phyloP scores from a whole-genome alignment of 2,113 vertebrate genomes.

The Oxyura jamaicensis region DNA sequence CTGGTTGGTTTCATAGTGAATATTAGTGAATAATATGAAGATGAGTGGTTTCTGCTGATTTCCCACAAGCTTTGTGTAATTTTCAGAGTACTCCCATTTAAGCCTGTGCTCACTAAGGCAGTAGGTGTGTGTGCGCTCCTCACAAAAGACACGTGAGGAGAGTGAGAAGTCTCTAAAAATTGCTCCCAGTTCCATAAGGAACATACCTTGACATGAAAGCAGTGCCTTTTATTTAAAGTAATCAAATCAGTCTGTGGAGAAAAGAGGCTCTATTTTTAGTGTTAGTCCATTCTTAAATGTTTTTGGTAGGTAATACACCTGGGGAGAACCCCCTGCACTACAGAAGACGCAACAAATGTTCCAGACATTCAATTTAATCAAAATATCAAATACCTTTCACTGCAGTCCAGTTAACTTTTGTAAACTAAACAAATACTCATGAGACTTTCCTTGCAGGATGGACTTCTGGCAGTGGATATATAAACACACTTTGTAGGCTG shows the following conservation, averaged over 20 bases:
- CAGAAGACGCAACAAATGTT: not conserved
- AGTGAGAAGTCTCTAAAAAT: not conserved
- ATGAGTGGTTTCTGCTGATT: not conserved
- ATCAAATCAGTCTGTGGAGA: not conserved
- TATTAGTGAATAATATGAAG: not conserved
- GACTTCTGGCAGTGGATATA: conserved; percentile 39
- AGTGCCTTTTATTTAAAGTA: not conserved
- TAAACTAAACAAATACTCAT: conserved; percentile 10
- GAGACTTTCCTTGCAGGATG: conserved; percentile 22
- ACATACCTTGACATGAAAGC: not conserved
- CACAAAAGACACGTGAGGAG: not conserved
- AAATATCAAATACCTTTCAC: not conserved
- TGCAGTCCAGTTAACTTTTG: not conserved
- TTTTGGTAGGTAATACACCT: not conserved
- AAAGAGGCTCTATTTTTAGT: not conserved
- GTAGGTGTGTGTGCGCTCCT: not conserved
- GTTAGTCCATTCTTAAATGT: not conserved
- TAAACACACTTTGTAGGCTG: conserved; percentile 50
- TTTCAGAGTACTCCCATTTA: not conserved
- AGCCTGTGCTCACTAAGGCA: not conserved
- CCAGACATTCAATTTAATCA: not conserved
- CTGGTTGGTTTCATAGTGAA: not conserved
- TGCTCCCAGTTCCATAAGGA: not conserved
- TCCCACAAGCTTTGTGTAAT: not conserved
- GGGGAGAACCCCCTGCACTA: not conserved